These are phyloP conservation scores for Xiphophorus hellerii DNA, from an alignment of 2,113 vertebrate genomes.

Conservation along the genomic window DNA sequence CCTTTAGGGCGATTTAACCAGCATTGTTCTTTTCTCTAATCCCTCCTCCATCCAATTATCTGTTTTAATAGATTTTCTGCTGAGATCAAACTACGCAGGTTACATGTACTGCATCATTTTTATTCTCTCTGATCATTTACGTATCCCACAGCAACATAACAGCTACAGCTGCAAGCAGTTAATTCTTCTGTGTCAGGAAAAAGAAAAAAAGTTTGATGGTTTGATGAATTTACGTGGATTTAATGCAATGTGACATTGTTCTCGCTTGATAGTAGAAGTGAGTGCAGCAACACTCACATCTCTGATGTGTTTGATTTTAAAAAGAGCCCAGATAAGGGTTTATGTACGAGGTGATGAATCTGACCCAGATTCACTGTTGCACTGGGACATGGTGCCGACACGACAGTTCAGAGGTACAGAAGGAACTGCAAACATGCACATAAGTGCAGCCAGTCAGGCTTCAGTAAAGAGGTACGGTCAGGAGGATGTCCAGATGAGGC, in stretches of 20 bases:
- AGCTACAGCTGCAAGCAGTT: background rate
- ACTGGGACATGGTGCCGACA: conserved; percentile 27
- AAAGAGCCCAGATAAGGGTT: conserved; percentile 25
- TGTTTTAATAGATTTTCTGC: conserved; percentile 32
- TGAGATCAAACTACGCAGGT: conserved; percentile 15
- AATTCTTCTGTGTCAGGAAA: background rate
- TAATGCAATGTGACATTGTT: conserved; percentile 41
- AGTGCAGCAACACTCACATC: background rate
- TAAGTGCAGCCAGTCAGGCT: background rate
- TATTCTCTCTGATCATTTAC: conserved; percentile 6
- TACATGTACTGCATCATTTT: background rate
- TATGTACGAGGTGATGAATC: background rate
- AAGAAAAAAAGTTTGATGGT: background rate
- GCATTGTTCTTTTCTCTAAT: conserved; percentile 26
- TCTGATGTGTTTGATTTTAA: conserved; percentile 11
- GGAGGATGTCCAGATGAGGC: background rate
- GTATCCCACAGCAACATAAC: background rate
- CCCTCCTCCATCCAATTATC: conserved; percentile 34
- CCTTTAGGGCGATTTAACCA: conserved; percentile 39
- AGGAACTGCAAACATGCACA: background rate
- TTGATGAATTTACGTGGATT: conserved; percentile 25
- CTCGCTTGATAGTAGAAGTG: conserved; percentile 9
- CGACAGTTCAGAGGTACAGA: conserved; percentile 11
- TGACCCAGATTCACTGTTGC: conserved; percentile 47
- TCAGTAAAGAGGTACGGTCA: conserved; percentile 5